Percentiles rank a stretch among this genome's conserved stretches.
Evolutionary conservation across 2,113 vertebrate genomes (phyloP).

Genomic region (Poecilia latipinna): DNA sequence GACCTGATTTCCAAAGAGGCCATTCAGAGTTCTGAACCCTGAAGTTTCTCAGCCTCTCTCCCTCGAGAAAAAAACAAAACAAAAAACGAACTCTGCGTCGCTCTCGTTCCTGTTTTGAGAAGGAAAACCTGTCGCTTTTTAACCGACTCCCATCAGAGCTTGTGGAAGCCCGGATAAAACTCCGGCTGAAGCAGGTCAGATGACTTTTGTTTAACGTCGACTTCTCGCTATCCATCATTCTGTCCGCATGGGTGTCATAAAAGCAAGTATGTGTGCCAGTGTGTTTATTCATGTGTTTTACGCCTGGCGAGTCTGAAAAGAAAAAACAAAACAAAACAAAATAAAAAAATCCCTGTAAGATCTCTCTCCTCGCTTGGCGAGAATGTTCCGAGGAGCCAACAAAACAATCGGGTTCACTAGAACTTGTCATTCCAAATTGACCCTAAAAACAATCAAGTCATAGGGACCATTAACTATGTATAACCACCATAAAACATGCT

Average conservation of each 20-base stretch:
- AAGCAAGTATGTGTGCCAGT: slow-evolving; percentile 59
- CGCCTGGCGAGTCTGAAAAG: slow-evolving; percentile 36
- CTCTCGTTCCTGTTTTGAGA: slow-evolving; percentile 57
- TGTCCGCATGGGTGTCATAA: slow-evolving; percentile 72
- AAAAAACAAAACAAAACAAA: neutral
- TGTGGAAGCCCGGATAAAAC: slow-evolving; percentile 63
- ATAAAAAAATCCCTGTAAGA: slow-evolving; percentile 48
- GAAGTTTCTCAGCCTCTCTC: slow-evolving; percentile 48
- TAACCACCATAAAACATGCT: slow-evolving; percentile 81
- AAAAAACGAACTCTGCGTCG: no score
- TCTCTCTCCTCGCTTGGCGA: slow-evolving; percentile 56
- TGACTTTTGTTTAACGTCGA: slow-evolving; percentile 51
- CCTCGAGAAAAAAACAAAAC: slow-evolving; percentile 41
- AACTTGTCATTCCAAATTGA: slow-evolving; percentile 82
- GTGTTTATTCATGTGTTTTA: slow-evolving; percentile 69
- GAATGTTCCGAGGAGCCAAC: slow-evolving; percentile 62
- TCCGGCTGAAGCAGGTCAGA: slow-evolving; percentile 54
- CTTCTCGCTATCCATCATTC: slow-evolving; percentile 61
- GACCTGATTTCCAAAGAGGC: slow-evolving; percentile 69
- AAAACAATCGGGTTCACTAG: slow-evolving; percentile 78
- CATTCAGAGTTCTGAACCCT: slow-evolving; percentile 58
- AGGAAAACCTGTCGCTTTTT: slow-evolving; percentile 63
- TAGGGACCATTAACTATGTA: slow-evolving; percentile 79
- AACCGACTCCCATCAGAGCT: slow-evolving; percentile 56
- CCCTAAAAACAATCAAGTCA: slow-evolving; percentile 83